Evolutionary conservation across 2,888 invertebrate genomes (phyloP).

Genomic region (Lasiommata megera): DNA sequence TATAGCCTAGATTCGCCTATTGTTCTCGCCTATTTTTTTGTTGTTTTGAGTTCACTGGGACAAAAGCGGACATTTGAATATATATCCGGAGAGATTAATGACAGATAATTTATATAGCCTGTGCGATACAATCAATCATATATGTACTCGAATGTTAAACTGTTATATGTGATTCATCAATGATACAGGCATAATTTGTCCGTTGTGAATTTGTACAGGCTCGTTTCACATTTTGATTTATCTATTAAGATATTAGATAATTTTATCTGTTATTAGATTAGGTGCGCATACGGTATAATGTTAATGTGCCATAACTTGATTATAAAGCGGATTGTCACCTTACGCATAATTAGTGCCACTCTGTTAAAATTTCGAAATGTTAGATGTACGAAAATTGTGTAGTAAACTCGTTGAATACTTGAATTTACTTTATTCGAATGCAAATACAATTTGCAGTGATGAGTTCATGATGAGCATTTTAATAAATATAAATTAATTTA

Average conservation of each 20-base stretch:
- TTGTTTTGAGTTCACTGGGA: neutral
- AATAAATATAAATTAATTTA: too few relatives aligned
- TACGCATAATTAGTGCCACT: neutral
- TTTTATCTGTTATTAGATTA: neutral
- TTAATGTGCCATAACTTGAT: neutral
- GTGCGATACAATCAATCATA: constrained; percentile 1
- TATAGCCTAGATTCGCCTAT: neutral
- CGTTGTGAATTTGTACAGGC: too few relatives aligned
- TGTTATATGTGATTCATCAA: constrained; percentile 14
- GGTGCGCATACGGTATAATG: neutral
- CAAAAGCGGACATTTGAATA: neutral
- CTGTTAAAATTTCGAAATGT: neutral
- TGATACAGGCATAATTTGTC: constrained; percentile 2
- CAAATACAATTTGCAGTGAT: too few relatives aligned
- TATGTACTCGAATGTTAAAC: neutral
- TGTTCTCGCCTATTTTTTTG: neutral
- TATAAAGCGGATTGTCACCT: constrained; percentile 4
- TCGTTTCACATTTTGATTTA: neutral
- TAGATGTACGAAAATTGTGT: neutral
- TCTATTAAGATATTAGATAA: neutral
- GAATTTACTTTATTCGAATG: too few relatives aligned
- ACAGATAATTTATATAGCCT: neutral
- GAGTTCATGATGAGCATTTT: too few relatives aligned
- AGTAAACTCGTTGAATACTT: too few relatives aligned
- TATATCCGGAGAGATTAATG: neutral